phyloP scores from a whole-genome alignment of 2,113 vertebrate species.

The Oostethus manadensis region DNA sequence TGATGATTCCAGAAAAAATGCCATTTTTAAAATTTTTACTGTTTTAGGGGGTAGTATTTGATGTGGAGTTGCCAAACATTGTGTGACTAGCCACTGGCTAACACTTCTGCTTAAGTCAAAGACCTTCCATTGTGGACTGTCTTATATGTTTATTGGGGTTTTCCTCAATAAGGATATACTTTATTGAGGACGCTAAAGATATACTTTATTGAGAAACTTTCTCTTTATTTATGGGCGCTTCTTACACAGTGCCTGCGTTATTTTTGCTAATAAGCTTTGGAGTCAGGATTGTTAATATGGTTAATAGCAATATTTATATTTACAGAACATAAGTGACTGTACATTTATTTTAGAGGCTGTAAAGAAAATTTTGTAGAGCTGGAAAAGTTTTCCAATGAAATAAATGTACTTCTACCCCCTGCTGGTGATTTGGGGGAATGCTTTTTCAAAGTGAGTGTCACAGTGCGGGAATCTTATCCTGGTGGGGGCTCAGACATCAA shows the following conservation, averaged over 20 bases:
- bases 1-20: too few species aligned
- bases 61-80: constrained; percentile 11
- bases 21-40: too few species aligned
- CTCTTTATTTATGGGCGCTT: constrained; percentile 56
- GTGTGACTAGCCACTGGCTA: constrained; percentile 43
- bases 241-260: constrained; percentile 57
- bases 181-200: too few species aligned
- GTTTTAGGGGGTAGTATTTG: too few species aligned
- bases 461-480: too few species aligned
- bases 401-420: constrained; percentile 45
- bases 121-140: constrained; percentile 52
- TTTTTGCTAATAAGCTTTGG: constrained; percentile 54
- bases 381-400: constrained; percentile 33
- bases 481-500: too few species aligned
- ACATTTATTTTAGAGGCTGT: background rate
- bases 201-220: too few species aligned
- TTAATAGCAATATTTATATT: constrained; percentile 61
- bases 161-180: too few species aligned
- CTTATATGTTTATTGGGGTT: constrained; percentile 45
- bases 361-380: constrained; percentile 20
- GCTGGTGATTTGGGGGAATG: background rate
- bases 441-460: too few species aligned
- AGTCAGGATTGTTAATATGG: constrained; percentile 61
- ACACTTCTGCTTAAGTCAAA: constrained; percentile 58
- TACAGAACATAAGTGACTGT: constrained; percentile 46